These are phyloP conservation scores for Antheraea yamamai DNA, from an alignment of 2,888 invertebrate species.

Conservation along the genomic window DNA sequence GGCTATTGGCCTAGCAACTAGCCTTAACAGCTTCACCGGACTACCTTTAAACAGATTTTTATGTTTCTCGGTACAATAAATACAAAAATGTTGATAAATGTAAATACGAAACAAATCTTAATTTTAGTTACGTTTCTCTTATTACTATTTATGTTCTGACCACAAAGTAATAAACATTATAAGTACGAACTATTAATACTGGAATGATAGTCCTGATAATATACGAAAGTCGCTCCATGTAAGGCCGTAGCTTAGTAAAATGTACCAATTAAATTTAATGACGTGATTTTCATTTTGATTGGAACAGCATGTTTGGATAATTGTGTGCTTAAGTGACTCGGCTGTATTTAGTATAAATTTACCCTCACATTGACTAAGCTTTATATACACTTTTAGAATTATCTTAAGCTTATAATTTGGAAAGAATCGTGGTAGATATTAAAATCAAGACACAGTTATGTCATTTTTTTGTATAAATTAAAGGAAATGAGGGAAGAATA, in stretches of 20 bases:
- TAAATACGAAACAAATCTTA: not conserved
- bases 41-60: not conserved
- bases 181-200: not conserved
- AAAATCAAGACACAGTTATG: not conserved
- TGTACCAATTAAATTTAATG: conserved; percentile 6
- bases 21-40: too few relatives aligned
- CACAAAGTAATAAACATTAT: not conserved
- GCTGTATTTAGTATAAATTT: not conserved
- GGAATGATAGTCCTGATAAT: not conserved
- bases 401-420: not conserved
- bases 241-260: not conserved
- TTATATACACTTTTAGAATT: not conserved
- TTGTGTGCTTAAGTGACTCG: not conserved
- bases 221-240: not conserved
- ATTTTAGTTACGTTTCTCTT: not conserved
- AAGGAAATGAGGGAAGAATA: too few relatives aligned
- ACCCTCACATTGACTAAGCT: not conserved
- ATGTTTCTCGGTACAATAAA: too few relatives aligned
- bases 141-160: not conserved
- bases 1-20: too few relatives aligned
- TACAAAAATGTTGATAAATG: not conserved
- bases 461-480: not conserved
- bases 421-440: not conserved
- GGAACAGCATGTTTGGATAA: not conserved
- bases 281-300: not conserved